Percentiles rank a stretch among this genome's conserved stretches.
These are phyloP conservation scores for Isaurus tuberculatus DNA, from an alignment of 92 coral and sea anemone species.

Conservation along the genomic window DNA sequence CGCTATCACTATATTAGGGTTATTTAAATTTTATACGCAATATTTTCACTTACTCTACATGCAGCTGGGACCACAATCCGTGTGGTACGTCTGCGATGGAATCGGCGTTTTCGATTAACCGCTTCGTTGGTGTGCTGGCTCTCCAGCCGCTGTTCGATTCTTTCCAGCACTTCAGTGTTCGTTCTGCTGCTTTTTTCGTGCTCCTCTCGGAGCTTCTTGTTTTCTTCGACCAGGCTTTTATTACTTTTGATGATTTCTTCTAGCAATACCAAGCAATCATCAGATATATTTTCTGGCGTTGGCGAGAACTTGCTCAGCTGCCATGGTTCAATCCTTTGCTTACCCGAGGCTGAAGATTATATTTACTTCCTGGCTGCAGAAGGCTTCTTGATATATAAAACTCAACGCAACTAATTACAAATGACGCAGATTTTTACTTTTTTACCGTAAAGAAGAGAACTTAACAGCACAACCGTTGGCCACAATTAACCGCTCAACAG, in stretches of 20 bases:
- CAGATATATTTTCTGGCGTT: constrained; percentile 22
- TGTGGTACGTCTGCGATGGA: constrained; percentile 2
- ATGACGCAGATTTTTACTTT: neutral
- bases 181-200: constrained; percentile 24
- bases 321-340: constrained; percentile 12
- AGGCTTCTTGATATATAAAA: constrained; percentile 19
- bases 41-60: constrained; percentile 51
- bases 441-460: constrained; percentile 3
- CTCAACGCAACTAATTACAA: constrained; percentile 2
- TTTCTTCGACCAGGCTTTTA: constrained; percentile 32
- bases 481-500: constrained; percentile 16
- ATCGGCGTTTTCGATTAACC: constrained; percentile 19
- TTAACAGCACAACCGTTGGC: neutral
- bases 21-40: neutral
- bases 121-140: constrained; percentile 20
- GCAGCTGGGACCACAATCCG: constrained; percentile 53
- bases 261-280: constrained; percentile 43
- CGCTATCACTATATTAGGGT: neutral
- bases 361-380: neutral
- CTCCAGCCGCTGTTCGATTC: constrained; percentile 47
- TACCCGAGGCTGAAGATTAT: constrained; percentile 22
- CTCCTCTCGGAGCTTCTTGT: constrained; percentile 41
- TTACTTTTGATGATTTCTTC: constrained; percentile 34
- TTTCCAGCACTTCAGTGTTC: constrained; percentile 36
- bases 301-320: constrained; percentile 31